Conservation (phyloP, 2,797 vertebrate species). For the Ispidina picta region DNA sequence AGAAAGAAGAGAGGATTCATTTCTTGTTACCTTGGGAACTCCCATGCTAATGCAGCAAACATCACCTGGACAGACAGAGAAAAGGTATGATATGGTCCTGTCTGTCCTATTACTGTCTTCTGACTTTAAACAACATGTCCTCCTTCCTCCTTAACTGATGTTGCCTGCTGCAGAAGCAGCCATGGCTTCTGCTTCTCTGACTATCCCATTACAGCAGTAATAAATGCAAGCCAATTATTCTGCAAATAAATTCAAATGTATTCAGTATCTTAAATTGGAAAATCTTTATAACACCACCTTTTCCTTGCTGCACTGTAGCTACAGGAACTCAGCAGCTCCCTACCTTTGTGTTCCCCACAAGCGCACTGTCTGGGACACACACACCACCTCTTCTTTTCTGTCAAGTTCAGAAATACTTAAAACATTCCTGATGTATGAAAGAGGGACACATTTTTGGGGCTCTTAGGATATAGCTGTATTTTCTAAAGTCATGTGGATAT, state of each 20-base stretch:
- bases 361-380: not conserved
- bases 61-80: not conserved
- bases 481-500: not conserved
- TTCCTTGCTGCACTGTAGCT: not conserved
- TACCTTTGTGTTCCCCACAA: not conserved
- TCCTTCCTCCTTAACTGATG: constrained; percentile 35
- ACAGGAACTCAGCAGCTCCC: not conserved
- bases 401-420: not conserved
- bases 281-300: not conserved
- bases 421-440: not conserved
- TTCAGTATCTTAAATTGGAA: not conserved
- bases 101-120: not conserved
- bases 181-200: not conserved
- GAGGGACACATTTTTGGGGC: not conserved
- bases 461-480: not conserved
- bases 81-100: not conserved
- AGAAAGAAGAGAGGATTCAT: not conserved
- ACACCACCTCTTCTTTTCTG: not conserved
- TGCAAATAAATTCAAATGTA: not conserved
- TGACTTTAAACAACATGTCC: not conserved
- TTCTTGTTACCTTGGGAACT: not conserved
- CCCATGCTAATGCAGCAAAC: not conserved
- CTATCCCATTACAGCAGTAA: not conserved
- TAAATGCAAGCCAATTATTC: not conserved
- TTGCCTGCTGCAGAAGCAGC: not conserved